Conservation (phyloP, 2,888 invertebrate genomes). For the Elegia similella region DNA sequence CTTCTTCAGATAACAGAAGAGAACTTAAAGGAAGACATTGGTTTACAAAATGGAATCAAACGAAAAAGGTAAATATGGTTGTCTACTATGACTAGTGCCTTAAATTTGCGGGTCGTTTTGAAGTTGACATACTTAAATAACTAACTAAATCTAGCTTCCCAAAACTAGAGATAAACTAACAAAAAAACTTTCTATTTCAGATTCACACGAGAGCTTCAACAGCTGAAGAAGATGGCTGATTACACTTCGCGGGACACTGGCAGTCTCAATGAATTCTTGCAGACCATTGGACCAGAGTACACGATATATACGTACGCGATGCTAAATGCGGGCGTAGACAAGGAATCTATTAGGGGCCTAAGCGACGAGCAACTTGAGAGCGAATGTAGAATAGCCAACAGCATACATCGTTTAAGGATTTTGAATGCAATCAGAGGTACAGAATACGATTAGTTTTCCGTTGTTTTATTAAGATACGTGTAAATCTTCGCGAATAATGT, state of each 20-base stretch:
- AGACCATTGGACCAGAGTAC: constrained; percentile 92
- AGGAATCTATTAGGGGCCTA: constrained; percentile 90
- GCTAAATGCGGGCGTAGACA: constrained; percentile 97
- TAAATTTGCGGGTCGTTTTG: neutral
- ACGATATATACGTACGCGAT: constrained; percentile 98
- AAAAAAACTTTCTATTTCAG: constrained; percentile 62
- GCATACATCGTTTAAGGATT: constrained; percentile 96
- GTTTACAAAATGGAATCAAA: constrained; percentile 95
- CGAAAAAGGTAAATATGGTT: constrained; percentile 85
- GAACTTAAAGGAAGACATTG: constrained; percentile 95
- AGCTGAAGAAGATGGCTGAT: constrained; percentile 97
- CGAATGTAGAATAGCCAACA: constrained; percentile 96
- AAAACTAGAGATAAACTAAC: no score
- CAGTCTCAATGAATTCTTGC: constrained; percentile 93
- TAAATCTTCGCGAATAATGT: neutral
- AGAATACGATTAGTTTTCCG: neutral
- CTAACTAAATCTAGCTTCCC: no score
- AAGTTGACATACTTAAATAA: neutral
- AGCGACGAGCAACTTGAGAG: constrained; percentile 94
- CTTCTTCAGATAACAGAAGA: constrained; percentile 95
- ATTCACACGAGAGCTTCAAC: constrained; percentile 95
- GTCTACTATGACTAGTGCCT: neutral
- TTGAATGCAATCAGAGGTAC: constrained; percentile 91
- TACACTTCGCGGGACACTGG: constrained; percentile 96
- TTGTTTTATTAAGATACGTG: neutral